These are phyloP conservation scores for Eriocheir sinensis DNA, from an alignment of 1,140 invertebrate genomes.

Conservation along the genomic window DNA sequence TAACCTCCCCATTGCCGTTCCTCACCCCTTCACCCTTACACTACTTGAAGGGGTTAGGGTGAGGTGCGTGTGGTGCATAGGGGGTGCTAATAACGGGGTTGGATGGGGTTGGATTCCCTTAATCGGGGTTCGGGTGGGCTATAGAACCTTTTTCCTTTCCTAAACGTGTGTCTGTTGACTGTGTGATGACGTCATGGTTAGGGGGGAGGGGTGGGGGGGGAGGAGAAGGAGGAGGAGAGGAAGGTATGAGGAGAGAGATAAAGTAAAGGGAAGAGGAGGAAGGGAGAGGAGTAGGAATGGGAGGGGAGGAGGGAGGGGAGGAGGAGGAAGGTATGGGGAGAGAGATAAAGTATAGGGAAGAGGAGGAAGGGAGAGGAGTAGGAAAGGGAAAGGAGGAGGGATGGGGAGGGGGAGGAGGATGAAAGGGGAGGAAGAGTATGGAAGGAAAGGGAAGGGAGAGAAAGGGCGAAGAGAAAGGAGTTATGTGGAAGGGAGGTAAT, in stretches of 20 bases:
- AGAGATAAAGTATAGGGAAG: background rate
- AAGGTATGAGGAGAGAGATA: no score
- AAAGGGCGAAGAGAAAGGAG: background rate
- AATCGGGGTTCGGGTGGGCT: no score
- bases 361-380: background rate
- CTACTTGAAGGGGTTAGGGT: background rate
- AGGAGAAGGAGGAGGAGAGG: no score
- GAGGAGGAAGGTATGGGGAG: no score
- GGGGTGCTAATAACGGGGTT: no score
- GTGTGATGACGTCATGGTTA: background rate
- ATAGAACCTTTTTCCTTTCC: background rate
- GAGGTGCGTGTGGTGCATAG: no score
- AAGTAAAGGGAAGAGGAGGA: background rate
- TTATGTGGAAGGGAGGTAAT: no score
- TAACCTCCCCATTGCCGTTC: background rate
- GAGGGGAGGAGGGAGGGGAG: no score
- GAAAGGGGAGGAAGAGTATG: background rate
- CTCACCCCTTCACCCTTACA: background rate
- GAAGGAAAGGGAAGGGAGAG: background rate
- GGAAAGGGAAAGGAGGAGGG: background rate
- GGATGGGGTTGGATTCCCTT: no score
- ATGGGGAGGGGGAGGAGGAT: no score
- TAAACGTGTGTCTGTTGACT: background rate
- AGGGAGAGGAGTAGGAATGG: background rate
- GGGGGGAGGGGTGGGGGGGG: no score